phyloP scores from a whole-genome alignment of 2,113 vertebrate species.

The Burhinus oedicnemus region DNA sequence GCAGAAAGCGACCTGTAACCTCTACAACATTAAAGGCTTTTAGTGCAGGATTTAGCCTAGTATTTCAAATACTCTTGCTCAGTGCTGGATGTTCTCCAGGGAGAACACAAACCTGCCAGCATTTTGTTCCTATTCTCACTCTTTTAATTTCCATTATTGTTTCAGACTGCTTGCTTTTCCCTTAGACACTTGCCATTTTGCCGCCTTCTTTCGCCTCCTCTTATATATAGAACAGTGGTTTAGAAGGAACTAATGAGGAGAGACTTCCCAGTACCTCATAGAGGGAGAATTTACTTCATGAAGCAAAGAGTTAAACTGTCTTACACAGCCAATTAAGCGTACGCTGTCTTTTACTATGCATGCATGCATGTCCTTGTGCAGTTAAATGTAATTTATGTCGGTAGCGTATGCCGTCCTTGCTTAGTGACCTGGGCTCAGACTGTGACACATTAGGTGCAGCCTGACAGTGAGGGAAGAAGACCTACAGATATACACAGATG shows the following conservation, averaged over 20 bases:
- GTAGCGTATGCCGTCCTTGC: neutral
- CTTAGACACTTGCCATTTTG: neutral
- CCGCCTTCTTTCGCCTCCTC: neutral
- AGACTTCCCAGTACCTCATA: neutral
- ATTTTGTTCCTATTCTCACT: neutral
- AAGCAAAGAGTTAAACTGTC: constrained; percentile 16
- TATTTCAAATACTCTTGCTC: neutral
- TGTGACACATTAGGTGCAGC: neutral
- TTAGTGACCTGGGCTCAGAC: neutral
- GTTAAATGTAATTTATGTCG: constrained; percentile 26
- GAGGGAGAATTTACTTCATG: neutral
- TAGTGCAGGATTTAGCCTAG: neutral
- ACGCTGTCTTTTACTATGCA: neutral
- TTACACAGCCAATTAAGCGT: neutral
- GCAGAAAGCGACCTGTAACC: neutral
- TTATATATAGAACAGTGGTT: neutral
- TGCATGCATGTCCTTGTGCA: neutral
- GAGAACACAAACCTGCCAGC: neutral
- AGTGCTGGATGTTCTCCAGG: neutral
- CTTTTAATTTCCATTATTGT: neutral
- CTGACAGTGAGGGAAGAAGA: neutral
- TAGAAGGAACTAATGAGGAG: neutral
- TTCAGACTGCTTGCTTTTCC: neutral
- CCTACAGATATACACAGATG: neutral
- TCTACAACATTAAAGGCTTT: neutral